Evolutionary conservation across 2,113 vertebrate genomes (phyloP).

Genomic region (human): DNA sequence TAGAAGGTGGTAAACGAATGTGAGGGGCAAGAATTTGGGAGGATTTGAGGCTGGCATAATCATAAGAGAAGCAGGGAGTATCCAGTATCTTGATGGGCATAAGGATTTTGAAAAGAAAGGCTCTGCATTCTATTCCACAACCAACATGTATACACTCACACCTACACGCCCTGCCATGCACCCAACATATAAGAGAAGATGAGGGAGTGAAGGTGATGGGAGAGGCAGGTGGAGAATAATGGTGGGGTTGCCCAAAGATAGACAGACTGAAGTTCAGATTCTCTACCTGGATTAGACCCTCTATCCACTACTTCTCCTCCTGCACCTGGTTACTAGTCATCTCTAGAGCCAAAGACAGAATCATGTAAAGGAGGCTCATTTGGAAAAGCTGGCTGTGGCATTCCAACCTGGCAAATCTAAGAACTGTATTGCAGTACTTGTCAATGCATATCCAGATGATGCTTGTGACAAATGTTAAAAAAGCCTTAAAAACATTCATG

Average conservation of each 20-base stretch:
- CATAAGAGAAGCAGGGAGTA: not conserved
- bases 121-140: not conserved
- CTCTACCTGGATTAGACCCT: not conserved
- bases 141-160: not conserved
- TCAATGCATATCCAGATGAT: not conserved
- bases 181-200: not conserved
- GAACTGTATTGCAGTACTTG: not conserved
- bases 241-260: not conserved
- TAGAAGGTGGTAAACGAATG: not conserved
- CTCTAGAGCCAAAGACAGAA: not conserved
- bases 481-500: not conserved
- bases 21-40: not conserved
- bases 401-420: not conserved
- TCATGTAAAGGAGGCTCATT: not conserved
- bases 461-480: not conserved
- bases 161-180: fast-evolving
- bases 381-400: not conserved
- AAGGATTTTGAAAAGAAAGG: not conserved
- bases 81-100: not conserved
- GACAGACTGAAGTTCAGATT: not conserved
- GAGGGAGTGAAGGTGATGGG: not conserved
- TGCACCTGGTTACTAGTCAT: not conserved
- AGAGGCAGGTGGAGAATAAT: not conserved
- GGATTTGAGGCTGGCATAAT: not conserved
- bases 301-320: not conserved